Base-by-base conservation (phyloP, 2,113 vertebrate species). In the Etia nguti region DNA sequence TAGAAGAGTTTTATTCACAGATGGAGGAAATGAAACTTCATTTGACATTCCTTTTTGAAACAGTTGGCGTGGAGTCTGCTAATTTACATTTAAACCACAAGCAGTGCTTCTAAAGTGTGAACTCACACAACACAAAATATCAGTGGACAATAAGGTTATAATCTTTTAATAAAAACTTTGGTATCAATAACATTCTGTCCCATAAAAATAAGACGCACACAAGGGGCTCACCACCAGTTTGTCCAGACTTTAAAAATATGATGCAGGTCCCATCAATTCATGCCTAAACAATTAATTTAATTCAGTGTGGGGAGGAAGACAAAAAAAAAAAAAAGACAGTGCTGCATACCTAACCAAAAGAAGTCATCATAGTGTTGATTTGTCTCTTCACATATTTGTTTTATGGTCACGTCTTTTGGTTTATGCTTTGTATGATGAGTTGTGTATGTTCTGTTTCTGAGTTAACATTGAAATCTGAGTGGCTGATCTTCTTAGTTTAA, bases 81-180 rank as follows among this genome's bases (percentile, higher is more conserved):
- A 4, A 38, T 16, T 62, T 9, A 41, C 20, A 43, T 82, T 57
- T 46, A 73, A 26, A 73, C 62, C 34, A 22, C 38, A 73, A 73
- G 41, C 38, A 15, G 65, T 73, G 48, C n/a, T 43, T 59, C 6
- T 4, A 50, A 50, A 50, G 18, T 22, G 31, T 75, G 10, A 52
- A 16, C 8, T 8, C 41, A 41, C 54, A 1, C 11, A 31, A 12
- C 24, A 68, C 20, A 68, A 70, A 86, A 22, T 18, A 84, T 20
- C 20, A 85, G 26, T 38, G 85, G 62, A 15, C 22, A 41, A 52
- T 29, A 82, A 57, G 82, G 83, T 92, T 93, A 88, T 90, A 91
- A 86, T 92, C 88, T 92, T 96, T 96, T 96, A 95, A 95, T 96
- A 95, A 93, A 95, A 96, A 95, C 90, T 95, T 96, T 96, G 92